phyloP scores from a whole-genome alignment of 1,140 invertebrate species.

The Zaprionus taronus region DNA sequence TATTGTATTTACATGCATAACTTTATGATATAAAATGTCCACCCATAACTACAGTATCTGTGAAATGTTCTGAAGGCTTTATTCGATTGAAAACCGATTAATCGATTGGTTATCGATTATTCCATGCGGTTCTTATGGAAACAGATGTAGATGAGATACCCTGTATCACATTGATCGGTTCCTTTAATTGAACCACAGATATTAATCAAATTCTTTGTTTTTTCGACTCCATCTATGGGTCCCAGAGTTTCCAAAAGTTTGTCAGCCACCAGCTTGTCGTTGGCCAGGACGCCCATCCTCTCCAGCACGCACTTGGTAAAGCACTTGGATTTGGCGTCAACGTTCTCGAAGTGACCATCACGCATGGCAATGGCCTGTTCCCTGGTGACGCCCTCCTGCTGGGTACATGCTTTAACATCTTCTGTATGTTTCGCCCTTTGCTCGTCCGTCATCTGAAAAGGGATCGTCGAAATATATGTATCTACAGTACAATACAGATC shows the following conservation, averaged over 20 bases:
- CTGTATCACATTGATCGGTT: constrained; percentile 59
- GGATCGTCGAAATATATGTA: neutral
- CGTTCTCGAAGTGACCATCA: constrained; percentile 48
- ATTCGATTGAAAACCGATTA: constrained; percentile 9
- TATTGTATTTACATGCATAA: too few relatives aligned
- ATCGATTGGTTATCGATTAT: neutral
- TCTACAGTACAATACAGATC: neutral
- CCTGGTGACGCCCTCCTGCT: constrained; percentile 53
- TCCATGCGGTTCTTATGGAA: constrained; percentile 43
- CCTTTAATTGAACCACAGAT: constrained; percentile 55
- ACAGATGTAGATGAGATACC: constrained; percentile 60
- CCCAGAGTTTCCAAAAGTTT: constrained; percentile 39
- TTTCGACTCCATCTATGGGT: constrained; percentile 34
- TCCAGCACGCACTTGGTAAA: constrained; percentile 72
- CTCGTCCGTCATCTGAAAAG: constrained; percentile 4
- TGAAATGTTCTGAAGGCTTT: constrained; percentile 17
- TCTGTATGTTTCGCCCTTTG: constrained; percentile 16
- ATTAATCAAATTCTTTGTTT: constrained; percentile 37
- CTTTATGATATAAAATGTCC: neutral
- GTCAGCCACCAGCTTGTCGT: constrained; percentile 51
- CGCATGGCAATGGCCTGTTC: constrained; percentile 46
- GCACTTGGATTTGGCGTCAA: constrained; percentile 61
- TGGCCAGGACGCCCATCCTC: constrained; percentile 49
- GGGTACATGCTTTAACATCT: constrained; percentile 21
- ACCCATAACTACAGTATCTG: neutral